Conservation (phyloP, 1,140 invertebrate species). For the Bombus difficillimus region DNA sequence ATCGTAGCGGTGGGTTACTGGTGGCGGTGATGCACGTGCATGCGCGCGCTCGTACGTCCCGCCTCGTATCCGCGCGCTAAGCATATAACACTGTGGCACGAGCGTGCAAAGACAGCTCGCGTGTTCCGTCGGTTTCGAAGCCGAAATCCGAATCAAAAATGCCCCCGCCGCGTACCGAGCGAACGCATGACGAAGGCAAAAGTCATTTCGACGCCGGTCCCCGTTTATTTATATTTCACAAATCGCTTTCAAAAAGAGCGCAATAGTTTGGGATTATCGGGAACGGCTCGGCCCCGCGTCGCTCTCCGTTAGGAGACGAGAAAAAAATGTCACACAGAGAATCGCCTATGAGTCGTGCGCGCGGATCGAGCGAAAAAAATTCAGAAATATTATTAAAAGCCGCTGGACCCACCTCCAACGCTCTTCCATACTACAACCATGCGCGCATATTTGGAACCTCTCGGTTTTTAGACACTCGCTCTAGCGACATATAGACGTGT, state of each 20-base stretch:
- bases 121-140: neutral
- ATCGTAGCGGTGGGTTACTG: slow-evolving; percentile 3
- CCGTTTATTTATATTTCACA: slow-evolving; percentile 77
- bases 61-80: slow-evolving; percentile 19
- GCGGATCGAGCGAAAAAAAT: slow-evolving; percentile 49
- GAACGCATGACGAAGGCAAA: slow-evolving; percentile 58
- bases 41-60: neutral
- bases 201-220: slow-evolving; percentile 69
- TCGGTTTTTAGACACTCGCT: neutral
- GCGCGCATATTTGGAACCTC: neutral
- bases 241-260: slow-evolving; percentile 74
- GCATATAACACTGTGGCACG: slow-evolving; percentile 19
- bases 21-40: neutral
- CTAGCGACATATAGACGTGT: neutral
- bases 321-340: slow-evolving; percentile 67
- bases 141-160: slow-evolving; percentile 33
- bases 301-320: neutral
- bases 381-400: slow-evolving; percentile 74
- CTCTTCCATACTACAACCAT: neutral
- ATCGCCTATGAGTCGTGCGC: slow-evolving; percentile 61
- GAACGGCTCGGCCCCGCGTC: neutral
- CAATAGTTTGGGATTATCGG: slow-evolving; percentile 76
- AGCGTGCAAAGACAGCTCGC: slow-evolving; percentile 27
- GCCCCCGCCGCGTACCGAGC: neutral
- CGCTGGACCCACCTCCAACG: slow-evolving; percentile 51